These are phyloP conservation scores for Platycercus adscitus DNA, from an alignment of 2,113 vertebrate genomes.

Conservation along the genomic window DNA sequence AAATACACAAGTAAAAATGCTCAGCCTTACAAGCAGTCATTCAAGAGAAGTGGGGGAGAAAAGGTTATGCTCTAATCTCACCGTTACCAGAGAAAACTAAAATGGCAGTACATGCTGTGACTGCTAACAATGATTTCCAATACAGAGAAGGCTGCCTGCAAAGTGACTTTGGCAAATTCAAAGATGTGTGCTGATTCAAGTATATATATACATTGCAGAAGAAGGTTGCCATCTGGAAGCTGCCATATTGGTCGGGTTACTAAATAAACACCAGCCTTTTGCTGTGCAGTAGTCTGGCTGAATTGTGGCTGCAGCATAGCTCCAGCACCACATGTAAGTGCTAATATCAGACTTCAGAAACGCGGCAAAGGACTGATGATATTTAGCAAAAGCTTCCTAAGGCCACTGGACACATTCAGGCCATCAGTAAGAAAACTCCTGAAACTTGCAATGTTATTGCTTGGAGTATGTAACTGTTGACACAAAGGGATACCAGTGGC, in stretches of 20 bases:
- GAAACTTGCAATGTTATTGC: neutral
- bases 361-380: neutral
- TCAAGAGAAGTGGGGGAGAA: neutral
- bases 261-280: neutral
- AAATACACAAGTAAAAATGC: neutral
- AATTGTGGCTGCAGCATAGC: neutral
- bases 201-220: neutral
- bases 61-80: neutral
- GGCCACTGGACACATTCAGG: neutral
- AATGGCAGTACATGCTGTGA: neutral
- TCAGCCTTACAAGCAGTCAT: neutral
- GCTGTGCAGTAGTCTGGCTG: neutral
- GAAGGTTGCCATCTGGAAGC: neutral
- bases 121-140: conserved; percentile 6
- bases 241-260: neutral
- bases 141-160: neutral
- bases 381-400: neutral
- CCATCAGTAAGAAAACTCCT: neutral
- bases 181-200: neutral
- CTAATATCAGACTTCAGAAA: neutral
- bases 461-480: neutral
- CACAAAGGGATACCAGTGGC: neutral
- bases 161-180: conserved; percentile 35
- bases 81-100: neutral
- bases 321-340: neutral